Conservation (phyloP, 1,140 invertebrate species). For the Colletes latitarsis region DNA sequence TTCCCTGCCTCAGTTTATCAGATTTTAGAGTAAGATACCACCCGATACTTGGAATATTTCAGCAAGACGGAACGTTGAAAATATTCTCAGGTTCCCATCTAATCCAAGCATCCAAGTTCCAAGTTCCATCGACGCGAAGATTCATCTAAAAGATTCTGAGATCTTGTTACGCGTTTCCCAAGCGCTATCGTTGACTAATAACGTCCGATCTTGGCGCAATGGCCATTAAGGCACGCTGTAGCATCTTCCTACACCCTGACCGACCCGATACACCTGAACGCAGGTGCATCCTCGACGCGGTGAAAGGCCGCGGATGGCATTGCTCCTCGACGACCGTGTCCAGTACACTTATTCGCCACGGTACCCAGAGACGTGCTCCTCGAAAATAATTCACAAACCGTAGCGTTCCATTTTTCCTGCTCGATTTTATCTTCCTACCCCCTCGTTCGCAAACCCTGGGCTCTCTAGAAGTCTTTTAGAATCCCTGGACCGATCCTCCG, state of each 20-base stretch:
- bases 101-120: too few relatives aligned
- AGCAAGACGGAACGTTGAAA: too few relatives aligned
- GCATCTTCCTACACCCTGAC: constrained; percentile 31
- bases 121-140: too few relatives aligned
- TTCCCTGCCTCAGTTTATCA: too few relatives aligned
- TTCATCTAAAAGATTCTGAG: background rate
- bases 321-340: constrained; percentile 18
- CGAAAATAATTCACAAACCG: constrained; percentile 23
- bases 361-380: background rate
- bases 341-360: constrained; percentile 23
- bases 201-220: constrained; percentile 25
- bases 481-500: too few relatives aligned
- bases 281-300: constrained; percentile 41
- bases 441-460: too few relatives aligned
- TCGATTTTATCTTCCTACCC: too few relatives aligned
- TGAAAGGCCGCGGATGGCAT: constrained; percentile 49
- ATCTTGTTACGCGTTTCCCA: background rate
- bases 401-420: background rate
- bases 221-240: constrained; percentile 17
- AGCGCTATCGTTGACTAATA: constrained; percentile 6
- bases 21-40: too few relatives aligned
- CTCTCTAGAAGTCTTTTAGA: too few relatives aligned
- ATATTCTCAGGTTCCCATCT: too few relatives aligned
- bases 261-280: constrained; percentile 26
- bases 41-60: too few relatives aligned